Conservation (phyloP, 2,888 invertebrate species). For the Lordiphosa andalusiaca region DNA sequence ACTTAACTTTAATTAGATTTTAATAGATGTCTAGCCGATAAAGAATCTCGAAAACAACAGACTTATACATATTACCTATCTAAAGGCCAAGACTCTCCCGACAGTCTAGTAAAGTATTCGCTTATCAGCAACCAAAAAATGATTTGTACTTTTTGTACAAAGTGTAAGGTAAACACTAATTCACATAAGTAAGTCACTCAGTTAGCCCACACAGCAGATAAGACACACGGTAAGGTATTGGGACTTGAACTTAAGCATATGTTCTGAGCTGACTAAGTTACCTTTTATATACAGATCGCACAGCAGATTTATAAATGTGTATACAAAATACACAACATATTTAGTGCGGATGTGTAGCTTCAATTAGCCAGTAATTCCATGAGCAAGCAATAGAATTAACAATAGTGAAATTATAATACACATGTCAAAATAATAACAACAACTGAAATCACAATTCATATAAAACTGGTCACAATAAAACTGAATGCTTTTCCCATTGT, state of each 20-base stretch:
- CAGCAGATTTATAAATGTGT: not conserved
- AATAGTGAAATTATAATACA: slow-evolving; percentile 42
- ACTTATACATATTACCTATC: slow-evolving; percentile 1
- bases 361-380: slow-evolving; percentile 24
- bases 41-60: not conserved
- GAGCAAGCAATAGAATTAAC: slow-evolving; percentile 3
- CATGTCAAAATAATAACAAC: slow-evolving; percentile 46
- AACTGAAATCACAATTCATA: slow-evolving; percentile 3
- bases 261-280: slow-evolving; percentile 23
- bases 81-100: slow-evolving; percentile 12
- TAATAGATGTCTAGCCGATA: not conserved
- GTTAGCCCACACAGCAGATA: not conserved
- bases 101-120: slow-evolving; percentile 35
- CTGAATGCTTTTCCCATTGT: slow-evolving; percentile 4
- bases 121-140: slow-evolving; percentile 34
- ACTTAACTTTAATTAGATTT: not conserved
- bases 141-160: slow-evolving; percentile 28
- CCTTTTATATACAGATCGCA: not conserved
- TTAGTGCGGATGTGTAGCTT: slow-evolving; percentile 38
- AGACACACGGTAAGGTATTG: slow-evolving; percentile 3
- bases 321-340: not conserved
- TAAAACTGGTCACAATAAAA: slow-evolving; percentile 1
- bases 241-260: slow-evolving; percentile 10
- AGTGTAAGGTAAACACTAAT: slow-evolving; percentile 37
- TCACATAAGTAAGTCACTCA: slow-evolving; percentile 17